phyloP scores from a whole-genome alignment of 2,797 vertebrate species.

The Urosaurus nigricauda region DNA sequence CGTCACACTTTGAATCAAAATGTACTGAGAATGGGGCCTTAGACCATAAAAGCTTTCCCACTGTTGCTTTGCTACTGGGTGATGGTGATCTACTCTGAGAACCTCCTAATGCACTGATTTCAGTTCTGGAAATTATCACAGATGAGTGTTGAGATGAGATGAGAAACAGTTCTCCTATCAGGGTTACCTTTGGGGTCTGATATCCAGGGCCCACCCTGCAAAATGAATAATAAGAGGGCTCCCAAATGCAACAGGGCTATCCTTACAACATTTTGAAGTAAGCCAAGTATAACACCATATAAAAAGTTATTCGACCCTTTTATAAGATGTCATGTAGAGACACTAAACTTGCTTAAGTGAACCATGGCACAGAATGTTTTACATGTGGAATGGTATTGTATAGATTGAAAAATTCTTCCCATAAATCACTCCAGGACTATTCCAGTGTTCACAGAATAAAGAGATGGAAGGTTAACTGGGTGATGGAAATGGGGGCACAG shows the following conservation, averaged over 20 bases:
- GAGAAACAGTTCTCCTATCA: neutral
- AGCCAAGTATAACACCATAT: too few relatives aligned
- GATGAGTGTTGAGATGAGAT: neutral
- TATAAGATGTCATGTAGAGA: too few relatives aligned
- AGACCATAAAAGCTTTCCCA: slow-evolving; percentile 22
- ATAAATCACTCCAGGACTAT: neutral
- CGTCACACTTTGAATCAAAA: too few relatives aligned
- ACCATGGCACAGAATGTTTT: too few relatives aligned
- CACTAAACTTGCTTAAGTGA: neutral
- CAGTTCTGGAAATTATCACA: neutral
- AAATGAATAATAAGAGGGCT: neutral
- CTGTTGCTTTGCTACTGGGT: slow-evolving; percentile 50
- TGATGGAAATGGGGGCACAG: too few relatives aligned
- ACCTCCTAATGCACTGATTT: neutral
- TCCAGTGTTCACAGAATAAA: too few relatives aligned
- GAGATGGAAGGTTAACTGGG: too few relatives aligned
- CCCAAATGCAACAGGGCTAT: neutral
- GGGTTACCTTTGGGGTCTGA: neutral
- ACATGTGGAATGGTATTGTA: neutral
- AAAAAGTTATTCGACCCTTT: too few relatives aligned
- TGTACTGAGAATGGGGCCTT: too few relatives aligned
- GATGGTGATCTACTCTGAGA: neutral
- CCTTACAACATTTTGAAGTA: too few relatives aligned
- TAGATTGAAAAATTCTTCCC: neutral
- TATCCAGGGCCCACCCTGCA: neutral